A percentile compares a stretch with the other conserved stretches of the same genome.
Conservation (phyloP, 2,888 invertebrate genomes). For the Strigamia transsilvanica region DNA sequence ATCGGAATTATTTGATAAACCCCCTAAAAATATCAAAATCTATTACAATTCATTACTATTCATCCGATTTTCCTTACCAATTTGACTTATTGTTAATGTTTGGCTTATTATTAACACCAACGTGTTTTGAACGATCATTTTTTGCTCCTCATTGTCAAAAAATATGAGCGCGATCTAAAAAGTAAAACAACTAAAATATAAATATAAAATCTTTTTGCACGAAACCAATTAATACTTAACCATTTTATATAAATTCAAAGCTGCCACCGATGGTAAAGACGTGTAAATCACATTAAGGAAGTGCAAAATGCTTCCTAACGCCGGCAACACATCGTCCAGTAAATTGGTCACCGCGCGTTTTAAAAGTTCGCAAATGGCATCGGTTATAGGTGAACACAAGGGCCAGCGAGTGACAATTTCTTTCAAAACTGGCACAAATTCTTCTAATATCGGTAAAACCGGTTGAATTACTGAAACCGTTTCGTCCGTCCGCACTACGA, state of each 20-base stretch:
- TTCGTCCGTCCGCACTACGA: background rate
- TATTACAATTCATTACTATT: background rate
- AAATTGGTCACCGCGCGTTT: constrained; percentile 78
- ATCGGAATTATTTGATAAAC: constrained; percentile 18
- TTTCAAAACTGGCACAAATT: constrained; percentile 71
- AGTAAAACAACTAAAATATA: background rate
- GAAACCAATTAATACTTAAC: constrained; percentile 63
- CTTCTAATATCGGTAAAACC: constrained; percentile 70
- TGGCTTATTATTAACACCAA: background rate
- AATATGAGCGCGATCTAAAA: background rate
- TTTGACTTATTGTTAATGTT: background rate
- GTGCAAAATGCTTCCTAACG: constrained; percentile 74
- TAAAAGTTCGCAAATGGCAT: constrained; percentile 78
- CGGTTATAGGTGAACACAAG: constrained; percentile 57
- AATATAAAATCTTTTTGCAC: background rate
- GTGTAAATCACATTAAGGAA: constrained; percentile 75
- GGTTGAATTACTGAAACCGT: constrained; percentile 65
- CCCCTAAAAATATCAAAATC: background rate
- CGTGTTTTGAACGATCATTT: background rate
- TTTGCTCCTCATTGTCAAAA: constrained; percentile 20
- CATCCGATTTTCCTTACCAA: background rate
- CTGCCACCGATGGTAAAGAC: constrained; percentile 74
- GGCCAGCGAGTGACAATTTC: constrained; percentile 43
- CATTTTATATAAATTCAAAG: constrained; percentile 78
- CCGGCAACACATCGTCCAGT: constrained; percentile 74